Evolutionary conservation across 1,140 invertebrate genomes (phyloP).

Genomic region (Limonius californicus): DNA sequence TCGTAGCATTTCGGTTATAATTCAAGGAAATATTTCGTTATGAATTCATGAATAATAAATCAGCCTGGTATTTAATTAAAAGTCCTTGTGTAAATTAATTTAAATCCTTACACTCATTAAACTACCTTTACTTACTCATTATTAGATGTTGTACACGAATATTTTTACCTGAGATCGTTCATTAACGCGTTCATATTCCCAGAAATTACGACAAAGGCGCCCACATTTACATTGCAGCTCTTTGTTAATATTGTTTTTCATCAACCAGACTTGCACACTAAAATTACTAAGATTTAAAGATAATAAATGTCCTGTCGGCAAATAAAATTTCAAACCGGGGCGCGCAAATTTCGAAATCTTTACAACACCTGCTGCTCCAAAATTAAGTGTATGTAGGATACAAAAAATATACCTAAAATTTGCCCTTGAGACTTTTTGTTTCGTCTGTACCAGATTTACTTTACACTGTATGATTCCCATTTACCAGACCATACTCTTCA

Average conservation of each 20-base stretch:
- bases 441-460: constrained; percentile 25
- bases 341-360: constrained; percentile 27
- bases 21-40: no score
- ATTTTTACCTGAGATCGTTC: no score
- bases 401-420: constrained; percentile 32
- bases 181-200: no score
- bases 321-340: constrained; percentile 23
- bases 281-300: constrained; percentile 16
- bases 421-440: constrained; percentile 33
- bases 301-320: constrained; percentile 27
- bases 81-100: no score
- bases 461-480: constrained; percentile 15
- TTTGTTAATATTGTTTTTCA: not conserved
- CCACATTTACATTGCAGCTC: not conserved
- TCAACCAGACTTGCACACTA: not conserved
- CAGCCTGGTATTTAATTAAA: no score
- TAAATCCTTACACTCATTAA: no score
- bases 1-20: no score
- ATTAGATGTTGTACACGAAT: no score
- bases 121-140: no score
- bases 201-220: no score
- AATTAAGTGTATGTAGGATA: constrained; percentile 25
- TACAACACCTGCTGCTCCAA: constrained; percentile 31
- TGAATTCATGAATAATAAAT: no score
- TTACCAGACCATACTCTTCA: constrained; percentile 3